Conservation (phyloP, 2,797 vertebrate species). For the Xenentodon cancila region DNA sequence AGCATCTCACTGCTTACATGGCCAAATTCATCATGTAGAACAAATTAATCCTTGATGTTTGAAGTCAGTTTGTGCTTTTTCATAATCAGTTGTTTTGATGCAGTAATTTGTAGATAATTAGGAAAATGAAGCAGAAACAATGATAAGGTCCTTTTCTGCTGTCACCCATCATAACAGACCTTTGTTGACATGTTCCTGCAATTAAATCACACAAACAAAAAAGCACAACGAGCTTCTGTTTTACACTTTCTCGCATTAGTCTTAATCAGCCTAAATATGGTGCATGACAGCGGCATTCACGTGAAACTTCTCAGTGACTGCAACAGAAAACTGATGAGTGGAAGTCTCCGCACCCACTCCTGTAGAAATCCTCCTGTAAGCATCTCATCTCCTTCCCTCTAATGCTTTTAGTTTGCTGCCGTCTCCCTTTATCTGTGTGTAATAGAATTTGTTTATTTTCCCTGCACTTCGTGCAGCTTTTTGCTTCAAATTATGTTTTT, state of each 20-base stretch:
- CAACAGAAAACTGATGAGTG: slow-evolving; percentile 7
- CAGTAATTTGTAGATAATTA: too few species aligned
- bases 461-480: slow-evolving; percentile 58
- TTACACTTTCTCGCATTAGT: background rate
- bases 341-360: slow-evolving; percentile 44
- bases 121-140: too few species aligned
- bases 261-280: background rate
- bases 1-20: too few species aligned
- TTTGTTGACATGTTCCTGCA: too few species aligned
- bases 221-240: background rate
- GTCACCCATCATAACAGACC: too few species aligned
- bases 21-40: too few species aligned
- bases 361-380: slow-evolving; percentile 43
- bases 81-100: too few species aligned
- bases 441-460: slow-evolving; percentile 62
- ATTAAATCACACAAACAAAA: too few species aligned
- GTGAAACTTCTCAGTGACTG: background rate
- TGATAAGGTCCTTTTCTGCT: too few species aligned
- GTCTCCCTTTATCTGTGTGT: slow-evolving; percentile 35
- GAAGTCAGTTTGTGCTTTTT: too few species aligned
- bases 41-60: too few species aligned
- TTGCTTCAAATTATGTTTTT: slow-evolving; percentile 72
- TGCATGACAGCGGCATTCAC: background rate
- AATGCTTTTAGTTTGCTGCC: slow-evolving; percentile 36
- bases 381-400: slow-evolving; percentile 50